Conservation (phyloP, 2,113 vertebrate species). For the Eupsittula cactorum region DNA sequence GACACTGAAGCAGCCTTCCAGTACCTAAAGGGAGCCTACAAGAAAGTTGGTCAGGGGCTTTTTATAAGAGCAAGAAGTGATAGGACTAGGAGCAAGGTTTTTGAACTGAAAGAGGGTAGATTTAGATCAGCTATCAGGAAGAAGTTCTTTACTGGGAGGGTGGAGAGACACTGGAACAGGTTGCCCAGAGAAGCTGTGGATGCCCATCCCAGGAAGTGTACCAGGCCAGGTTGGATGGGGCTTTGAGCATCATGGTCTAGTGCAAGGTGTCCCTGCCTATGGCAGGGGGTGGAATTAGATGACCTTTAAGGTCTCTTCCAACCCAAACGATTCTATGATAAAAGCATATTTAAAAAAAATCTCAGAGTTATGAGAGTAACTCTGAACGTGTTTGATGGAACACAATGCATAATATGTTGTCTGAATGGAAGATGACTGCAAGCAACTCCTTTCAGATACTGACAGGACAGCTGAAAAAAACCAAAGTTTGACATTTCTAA, state of each 20-base stretch:
- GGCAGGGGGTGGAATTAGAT: not conserved
- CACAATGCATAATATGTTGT: rapidly evolving
- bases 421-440: not conserved
- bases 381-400: not conserved
- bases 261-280: not conserved
- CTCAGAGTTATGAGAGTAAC: not conserved
- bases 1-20: not conserved
- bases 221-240: not conserved
- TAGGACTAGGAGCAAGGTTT: not conserved
- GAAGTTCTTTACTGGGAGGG: not conserved
- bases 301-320: not conserved
- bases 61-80: not conserved
- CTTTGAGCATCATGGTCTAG: not conserved
- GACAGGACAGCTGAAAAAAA: not conserved
- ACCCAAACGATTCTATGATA: not conserved
- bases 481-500: not conserved
- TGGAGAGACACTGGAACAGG: not conserved
- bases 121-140: not conserved
- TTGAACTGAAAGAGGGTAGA: not conserved
- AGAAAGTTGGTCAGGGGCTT: not conserved
- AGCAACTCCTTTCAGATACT: not conserved
- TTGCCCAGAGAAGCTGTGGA: not conserved
- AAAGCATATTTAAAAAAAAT: not conserved
- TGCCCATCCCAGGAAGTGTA: not conserved
- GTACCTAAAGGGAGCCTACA: not conserved